Base-by-base conservation (phyloP, 2,888 invertebrate species). In the Philopedon plagiatum region DNA sequence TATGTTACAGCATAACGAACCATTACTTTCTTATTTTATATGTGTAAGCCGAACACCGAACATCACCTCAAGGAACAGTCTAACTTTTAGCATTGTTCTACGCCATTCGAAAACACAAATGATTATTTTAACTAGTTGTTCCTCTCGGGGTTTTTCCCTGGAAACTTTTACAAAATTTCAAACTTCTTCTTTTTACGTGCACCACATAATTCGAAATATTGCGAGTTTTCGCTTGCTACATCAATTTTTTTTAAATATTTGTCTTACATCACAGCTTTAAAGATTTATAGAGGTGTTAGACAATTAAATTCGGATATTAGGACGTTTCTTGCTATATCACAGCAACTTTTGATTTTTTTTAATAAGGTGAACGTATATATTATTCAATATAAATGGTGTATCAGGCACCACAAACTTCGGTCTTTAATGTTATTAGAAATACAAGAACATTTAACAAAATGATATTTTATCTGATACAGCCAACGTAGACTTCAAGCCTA, bases 81-180 rank as follows among this genome's bases (percentile, higher is more conserved):
- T 15, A 51, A 51, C 13, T 51, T 51, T 51, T 29, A 26, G 5
- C 51, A 7, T 51, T 51, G 51, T 29, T 51, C 29, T 51, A 51
- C 51, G 29, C 51, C 51, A 29, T 51, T 15, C 15, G 29, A 51
- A 51, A 51, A 29, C 51, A 51, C 13, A 29, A 26, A 15, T 51
- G 29, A 51, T 51, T 51, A 51, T 51, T 51, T 51, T 51, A 51
- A 51, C 51, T 51, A 51, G 26, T 51, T 29, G 13, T 29, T 15
- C 15, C 51, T 51, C 29, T 13, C 26, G 51, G 51, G 51, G 29
- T 7, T 51, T 51, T 29, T 51, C 29, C n/a, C 13, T 15, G 51
- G 51, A 51, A 51, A 51, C 51, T 51, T 51, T 51, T 15, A 15
- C 26, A 51, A 51, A 51, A 51, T 51, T 51, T 15, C 7, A 29